Percentiles rank a stretch among this genome's conserved stretches.
These are phyloP conservation scores for Caiman crocodilus DNA, from an alignment of 2,797 vertebrate species.

Conservation along the genomic window DNA sequence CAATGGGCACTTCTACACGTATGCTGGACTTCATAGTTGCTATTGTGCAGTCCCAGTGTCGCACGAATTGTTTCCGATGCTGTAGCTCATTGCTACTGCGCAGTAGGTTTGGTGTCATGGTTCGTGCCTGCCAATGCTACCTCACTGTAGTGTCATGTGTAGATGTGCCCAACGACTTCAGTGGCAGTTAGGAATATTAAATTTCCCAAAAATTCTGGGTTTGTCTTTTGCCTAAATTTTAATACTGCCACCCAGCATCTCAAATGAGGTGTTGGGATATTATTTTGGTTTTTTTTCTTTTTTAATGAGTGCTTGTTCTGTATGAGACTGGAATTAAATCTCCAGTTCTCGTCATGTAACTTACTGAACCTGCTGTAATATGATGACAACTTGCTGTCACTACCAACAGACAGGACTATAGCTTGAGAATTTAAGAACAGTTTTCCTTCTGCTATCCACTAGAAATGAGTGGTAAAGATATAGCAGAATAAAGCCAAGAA, in stretches of 20 bases:
- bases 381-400: conserved; percentile 49
- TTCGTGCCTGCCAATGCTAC: too few relatives aligned
- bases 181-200: conserved; percentile 24
- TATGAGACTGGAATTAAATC: conserved; percentile 3
- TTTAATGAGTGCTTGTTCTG: not conserved
- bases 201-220: conserved; percentile 15
- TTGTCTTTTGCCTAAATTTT: not conserved
- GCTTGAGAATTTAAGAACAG: conserved; percentile 17
- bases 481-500: conserved; percentile 11
- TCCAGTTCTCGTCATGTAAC: conserved; percentile 28
- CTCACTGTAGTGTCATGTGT: too few relatives aligned
- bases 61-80: too few relatives aligned
- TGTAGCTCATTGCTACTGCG: too few relatives aligned
- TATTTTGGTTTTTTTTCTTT: not conserved
- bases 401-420: not conserved
- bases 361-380: conserved; percentile 51
- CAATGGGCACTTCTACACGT: too few relatives aligned
- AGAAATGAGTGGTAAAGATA: not conserved
- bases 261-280: not conserved
- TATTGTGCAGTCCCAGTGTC: too few relatives aligned
- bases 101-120: too few relatives aligned
- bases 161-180: not conserved
- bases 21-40: too few relatives aligned
- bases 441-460: conserved; percentile 24
- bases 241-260: conserved; percentile 1